Conservation (phyloP, 1,140 invertebrate species). For the Parasteatoda tepidariorum region DNA sequence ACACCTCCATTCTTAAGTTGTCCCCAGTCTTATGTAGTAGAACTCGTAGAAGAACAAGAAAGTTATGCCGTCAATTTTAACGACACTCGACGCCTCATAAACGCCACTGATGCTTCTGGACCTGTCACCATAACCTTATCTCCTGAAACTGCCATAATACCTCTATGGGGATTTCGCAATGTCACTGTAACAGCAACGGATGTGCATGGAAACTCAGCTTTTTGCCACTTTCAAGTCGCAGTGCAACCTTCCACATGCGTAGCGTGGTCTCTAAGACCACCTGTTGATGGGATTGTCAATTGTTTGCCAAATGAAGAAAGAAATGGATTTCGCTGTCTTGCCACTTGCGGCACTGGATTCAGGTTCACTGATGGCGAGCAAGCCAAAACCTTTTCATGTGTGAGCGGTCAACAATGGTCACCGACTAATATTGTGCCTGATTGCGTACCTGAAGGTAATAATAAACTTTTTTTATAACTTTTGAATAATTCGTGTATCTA, state of each 20-base stretch:
- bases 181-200: conserved; percentile 92
- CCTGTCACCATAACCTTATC: conserved; percentile 83
- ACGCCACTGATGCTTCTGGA: conserved; percentile 89
- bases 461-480: too few species aligned
- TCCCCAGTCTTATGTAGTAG: conserved; percentile 95
- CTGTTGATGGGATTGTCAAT: conserved; percentile 87
- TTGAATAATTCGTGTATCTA: too few species aligned
- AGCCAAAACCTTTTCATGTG: conserved; percentile 86
- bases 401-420: conserved; percentile 79
- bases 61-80: conserved; percentile 93
- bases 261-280: conserved; percentile 90
- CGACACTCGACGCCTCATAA: conserved; percentile 86
- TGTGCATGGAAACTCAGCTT: conserved; percentile 87
- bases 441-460: conserved; percentile 88
- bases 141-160: conserved; percentile 87
- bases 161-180: conserved; percentile 92
- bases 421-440: conserved; percentile 90
- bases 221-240: conserved; percentile 91
- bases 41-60: conserved; percentile 88
- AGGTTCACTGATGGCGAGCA: conserved; percentile 91
- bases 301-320: conserved; percentile 78
- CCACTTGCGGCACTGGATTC: conserved; percentile 89
- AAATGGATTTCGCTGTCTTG: conserved; percentile 86
- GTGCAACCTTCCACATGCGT: conserved; percentile 93
- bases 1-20: conserved; percentile 93